Base-by-base conservation (phyloP, 2,888 invertebrate genomes). In the Eristalis intricaria region DNA sequence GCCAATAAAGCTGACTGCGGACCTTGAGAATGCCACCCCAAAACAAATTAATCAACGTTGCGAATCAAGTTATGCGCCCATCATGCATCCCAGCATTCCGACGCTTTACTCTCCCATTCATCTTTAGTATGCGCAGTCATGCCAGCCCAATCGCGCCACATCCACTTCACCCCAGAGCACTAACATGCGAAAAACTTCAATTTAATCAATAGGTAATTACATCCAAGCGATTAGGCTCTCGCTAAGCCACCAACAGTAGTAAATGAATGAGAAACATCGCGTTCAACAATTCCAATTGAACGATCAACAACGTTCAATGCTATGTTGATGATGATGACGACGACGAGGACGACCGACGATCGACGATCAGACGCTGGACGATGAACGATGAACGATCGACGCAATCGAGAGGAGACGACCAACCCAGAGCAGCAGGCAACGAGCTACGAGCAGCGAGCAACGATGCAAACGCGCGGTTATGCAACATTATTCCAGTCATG, bases 221-320 rank as follows among this genome's bases (percentile, higher is more conserved):
- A 87, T 80, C 69, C 64, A 71, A 56, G 80, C 87, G 84, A 87
- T 87, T 87, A 87, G 87, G 79, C 73, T 76, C 50, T 50, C 76
- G 79, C 87, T 87, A 84, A 87, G 83, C 87, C 79, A 82, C 82
- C 86, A 87, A 87, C 87, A 87, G 87, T 87, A 87, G 87, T 87
- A 87, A 87, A 87, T 87, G 87, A 87, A 87, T 87, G 87, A 80
- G 84, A 87, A 87, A 87, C 87, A 87, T 87, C 87, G 87, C 87
- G 87, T 87, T 80, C 87, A 87, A 87, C 87, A 87, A 87, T 87
- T 80, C 87, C 79, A 84, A 87, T 87, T 84, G 87, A 87, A 87
- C 87, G 87, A 87, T 87, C 87, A 84, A 83, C 86, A 87, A 83
- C 83, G 83, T 79, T 83, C 83, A 79, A 76, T 82, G 70, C 71